These are phyloP conservation scores for Pangasianodon gigas DNA, from an alignment of 2,113 vertebrate genomes.

Conservation along the genomic window DNA sequence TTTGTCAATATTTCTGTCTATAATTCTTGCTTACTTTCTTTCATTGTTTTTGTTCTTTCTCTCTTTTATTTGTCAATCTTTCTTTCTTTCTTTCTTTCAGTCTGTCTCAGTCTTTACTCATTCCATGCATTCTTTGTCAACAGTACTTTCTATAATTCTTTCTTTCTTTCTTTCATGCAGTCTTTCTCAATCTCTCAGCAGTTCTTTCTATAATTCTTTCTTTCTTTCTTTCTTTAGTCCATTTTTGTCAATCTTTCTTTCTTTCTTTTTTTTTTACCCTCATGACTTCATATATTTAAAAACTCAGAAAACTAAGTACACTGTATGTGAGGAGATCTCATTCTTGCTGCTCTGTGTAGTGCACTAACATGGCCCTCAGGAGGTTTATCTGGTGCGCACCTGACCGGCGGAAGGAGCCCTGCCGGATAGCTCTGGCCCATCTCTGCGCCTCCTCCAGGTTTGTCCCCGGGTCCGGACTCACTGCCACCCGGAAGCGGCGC, in stretches of 20 bases:
- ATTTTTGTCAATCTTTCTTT: background rate
- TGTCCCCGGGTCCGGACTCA: conserved; percentile 59
- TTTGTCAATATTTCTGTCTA: background rate
- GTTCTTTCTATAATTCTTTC: background rate
- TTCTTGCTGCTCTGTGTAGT: background rate
- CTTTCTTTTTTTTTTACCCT: background rate
- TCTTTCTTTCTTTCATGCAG: background rate
- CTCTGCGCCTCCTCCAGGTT: conserved; percentile 74
- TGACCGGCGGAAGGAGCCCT: conserved; percentile 59
- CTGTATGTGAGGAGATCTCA: background rate
- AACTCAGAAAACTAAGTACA: background rate
- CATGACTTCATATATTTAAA: background rate
- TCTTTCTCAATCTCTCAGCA: background rate
- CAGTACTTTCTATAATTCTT: background rate
- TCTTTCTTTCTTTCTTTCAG: background rate
- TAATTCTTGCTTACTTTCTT: background rate
- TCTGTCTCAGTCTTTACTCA: background rate
- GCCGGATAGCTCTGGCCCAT: conserved; percentile 68
- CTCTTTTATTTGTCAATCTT: background rate
- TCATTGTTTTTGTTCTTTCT: background rate
- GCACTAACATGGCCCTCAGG: background rate
- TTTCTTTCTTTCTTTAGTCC: no score
- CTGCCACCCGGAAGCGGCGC: conserved; percentile 66
- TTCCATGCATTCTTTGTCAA: background rate
- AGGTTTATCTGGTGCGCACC: conserved; percentile 53